Percentiles rank a stretch among this genome's conserved stretches.
These are phyloP conservation scores for Chrysaora quinquecirrha DNA, from an alignment of 30 jellyfish, hydroid and myxozoan species.

Conservation along the genomic window DNA sequence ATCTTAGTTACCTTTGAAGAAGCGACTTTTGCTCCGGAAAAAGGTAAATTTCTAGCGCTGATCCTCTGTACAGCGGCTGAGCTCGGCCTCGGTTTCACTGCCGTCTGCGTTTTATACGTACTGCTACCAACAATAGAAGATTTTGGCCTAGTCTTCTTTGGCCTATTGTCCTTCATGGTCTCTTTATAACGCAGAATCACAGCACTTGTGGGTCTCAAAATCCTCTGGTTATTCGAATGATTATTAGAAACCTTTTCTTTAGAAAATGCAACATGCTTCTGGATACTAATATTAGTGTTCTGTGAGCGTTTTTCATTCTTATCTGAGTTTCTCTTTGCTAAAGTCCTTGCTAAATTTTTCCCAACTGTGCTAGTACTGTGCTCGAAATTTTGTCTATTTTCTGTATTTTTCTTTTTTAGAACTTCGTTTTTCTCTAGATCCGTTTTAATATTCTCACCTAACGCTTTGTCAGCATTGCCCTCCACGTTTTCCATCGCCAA, in stretches of 20 bases:
- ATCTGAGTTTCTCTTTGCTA: not conserved
- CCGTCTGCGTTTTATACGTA: not conserved
- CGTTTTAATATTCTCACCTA: not conserved
- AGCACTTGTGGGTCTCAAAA: constrained; percentile 62
- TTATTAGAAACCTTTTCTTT: too few relatives aligned
- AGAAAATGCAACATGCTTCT: not conserved
- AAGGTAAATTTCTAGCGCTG: not conserved
- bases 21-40: constrained; percentile 13
- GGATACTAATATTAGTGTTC: not conserved
- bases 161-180: not conserved
- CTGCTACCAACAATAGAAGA: not conserved
- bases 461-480: constrained; percentile 14
- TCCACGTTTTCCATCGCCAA: not conserved
- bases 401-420: not conserved
- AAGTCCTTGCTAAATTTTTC: too few relatives aligned
- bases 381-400: not conserved
- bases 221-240: not conserved
- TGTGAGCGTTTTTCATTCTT: not conserved
- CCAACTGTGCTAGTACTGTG: not conserved
- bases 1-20: constrained; percentile 60
- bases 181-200: constrained; percentile 30
- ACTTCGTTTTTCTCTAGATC: not conserved
- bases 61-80: constrained; percentile 44
- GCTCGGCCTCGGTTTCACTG: constrained; percentile 1
- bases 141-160: constrained; percentile 6